A percentile compares a stretch with the other conserved stretches of the same genome.
Conservation (phyloP, 2,113 vertebrate species). For the Percopsis transmontana region DNA sequence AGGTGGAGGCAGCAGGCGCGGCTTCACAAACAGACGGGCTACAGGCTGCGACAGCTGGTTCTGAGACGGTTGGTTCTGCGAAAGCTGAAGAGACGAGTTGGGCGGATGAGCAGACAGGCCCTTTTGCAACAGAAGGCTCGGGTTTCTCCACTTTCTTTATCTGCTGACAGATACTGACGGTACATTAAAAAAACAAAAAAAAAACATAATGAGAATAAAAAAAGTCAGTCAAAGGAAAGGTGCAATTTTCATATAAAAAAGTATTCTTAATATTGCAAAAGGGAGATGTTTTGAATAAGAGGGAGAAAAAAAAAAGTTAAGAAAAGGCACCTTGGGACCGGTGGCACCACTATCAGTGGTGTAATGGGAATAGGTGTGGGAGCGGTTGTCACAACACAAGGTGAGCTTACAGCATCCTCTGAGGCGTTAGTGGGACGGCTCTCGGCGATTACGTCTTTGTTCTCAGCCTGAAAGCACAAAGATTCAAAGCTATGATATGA, state of each 20-base stretch:
- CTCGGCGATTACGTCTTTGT: constrained; percentile 69
- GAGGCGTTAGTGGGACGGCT: constrained; percentile 61
- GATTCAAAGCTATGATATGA: not conserved
- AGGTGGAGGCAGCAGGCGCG: constrained; percentile 11
- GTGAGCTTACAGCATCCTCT: constrained; percentile 62
- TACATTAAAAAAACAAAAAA: not conserved
- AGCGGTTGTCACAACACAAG: constrained; percentile 59
- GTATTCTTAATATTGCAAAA: not conserved
- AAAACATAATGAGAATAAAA: not conserved
- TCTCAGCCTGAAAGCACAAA: constrained; percentile 38
- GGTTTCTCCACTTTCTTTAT: constrained; percentile 73
- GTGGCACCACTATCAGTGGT: constrained; percentile 10
- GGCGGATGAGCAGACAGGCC: not conserved
- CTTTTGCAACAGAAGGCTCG: constrained; percentile 73
- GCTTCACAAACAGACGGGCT: constrained; percentile 35
- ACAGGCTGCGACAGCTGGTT: constrained; percentile 8
- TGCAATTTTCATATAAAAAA: not conserved
- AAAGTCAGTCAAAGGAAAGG: not conserved
- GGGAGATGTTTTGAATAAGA: not conserved
- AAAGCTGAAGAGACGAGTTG: constrained; percentile 10
- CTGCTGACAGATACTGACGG: constrained; percentile 42
- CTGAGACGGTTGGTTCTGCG: constrained; percentile 35
- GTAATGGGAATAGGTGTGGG: constrained; percentile 34
- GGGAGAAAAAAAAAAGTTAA: not conserved
- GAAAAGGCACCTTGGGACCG: constrained; percentile 61